phyloP scores from a whole-genome alignment of 1,140 invertebrate species.

The Pomacea maculata region DNA sequence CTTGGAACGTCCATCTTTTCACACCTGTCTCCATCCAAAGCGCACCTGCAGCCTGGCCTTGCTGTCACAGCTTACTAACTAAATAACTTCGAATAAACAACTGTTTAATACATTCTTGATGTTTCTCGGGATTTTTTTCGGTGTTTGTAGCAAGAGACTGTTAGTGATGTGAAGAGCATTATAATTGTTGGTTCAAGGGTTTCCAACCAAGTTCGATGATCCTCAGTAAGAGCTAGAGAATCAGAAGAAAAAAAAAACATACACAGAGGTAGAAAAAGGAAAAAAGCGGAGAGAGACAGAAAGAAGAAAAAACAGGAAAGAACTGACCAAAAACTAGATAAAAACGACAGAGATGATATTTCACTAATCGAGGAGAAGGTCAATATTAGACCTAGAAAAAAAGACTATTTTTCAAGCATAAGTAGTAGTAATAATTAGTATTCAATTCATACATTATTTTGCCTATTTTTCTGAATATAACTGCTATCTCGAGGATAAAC shows the following conservation, averaged over 20 bases:
- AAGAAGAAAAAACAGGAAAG: background rate
- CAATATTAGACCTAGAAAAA: background rate
- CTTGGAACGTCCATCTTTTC: too few species aligned
- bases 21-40: too few species aligned
- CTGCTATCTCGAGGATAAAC: background rate
- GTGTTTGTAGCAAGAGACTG: background rate
- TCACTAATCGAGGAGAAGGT: too few species aligned
- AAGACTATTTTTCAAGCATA: background rate
- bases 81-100: too few species aligned
- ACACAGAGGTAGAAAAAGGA: too few species aligned
- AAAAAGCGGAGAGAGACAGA: background rate
- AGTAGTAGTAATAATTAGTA: background rate
- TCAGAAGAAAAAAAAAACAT: too few species aligned
- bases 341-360: background rate
- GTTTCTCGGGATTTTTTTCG: background rate
- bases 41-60: too few species aligned
- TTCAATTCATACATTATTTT: constrained; percentile 1
- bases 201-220: too few species aligned
- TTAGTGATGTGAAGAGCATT: background rate
- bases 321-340: background rate
- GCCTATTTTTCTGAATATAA: constrained; percentile 4
- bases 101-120: too few species aligned
- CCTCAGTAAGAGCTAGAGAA: background rate
- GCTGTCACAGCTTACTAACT: too few species aligned
- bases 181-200: constrained; percentile 4